Base-by-base conservation (phyloP, 2,113 vertebrate genomes). In the Potamarius usumacintae region DNA sequence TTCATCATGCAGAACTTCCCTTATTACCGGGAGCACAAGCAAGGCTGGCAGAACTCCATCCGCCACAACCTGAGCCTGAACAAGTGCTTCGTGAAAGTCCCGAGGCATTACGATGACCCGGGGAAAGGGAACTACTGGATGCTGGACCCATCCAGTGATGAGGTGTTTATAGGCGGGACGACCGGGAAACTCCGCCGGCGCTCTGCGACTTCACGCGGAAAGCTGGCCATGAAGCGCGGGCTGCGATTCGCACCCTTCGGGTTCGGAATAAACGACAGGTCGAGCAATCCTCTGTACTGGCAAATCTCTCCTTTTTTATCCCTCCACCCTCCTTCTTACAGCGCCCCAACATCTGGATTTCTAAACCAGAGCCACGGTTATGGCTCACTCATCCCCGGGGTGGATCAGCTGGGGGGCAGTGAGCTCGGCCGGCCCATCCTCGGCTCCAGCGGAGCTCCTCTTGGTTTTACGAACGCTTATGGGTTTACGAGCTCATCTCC, bases 21-120 rank as follows among this genome's bases (percentile, higher is more conserved):
- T 0, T 96, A 95, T 48, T 96, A 96, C 92, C 93, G 96, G n/a
- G 95, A 96, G 89, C 95, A 96, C 92, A 95, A 96, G 91, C 96
- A 96, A 87, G 95, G 95, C 92, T 96, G 95, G 95, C 95, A 96
- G 91, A 96, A 96, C 94, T 96, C 95, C 87, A 96, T 96, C 91
- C 92, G 96, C 0, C 96, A 96, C 94, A 96, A 96, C 89, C 93
- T 96, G 53, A 96, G 95, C 90, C 95, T 96, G 52, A 96, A 96
- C 89, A 96, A 96, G 88, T 96, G 96, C 89, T 96, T 96, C 87
- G 95, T 96, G 0, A 96, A 96, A 91, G 96, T 96, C 50, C 96
- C 96, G 8, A 79, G 96, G 42, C 96, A 96, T 91, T 96, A 96
- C 91, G 96, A 96, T 86, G 95, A 96, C 90, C 96, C 95, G 18